Conservation (phyloP, 2,113 vertebrate genomes). For the Elachura formosa region DNA sequence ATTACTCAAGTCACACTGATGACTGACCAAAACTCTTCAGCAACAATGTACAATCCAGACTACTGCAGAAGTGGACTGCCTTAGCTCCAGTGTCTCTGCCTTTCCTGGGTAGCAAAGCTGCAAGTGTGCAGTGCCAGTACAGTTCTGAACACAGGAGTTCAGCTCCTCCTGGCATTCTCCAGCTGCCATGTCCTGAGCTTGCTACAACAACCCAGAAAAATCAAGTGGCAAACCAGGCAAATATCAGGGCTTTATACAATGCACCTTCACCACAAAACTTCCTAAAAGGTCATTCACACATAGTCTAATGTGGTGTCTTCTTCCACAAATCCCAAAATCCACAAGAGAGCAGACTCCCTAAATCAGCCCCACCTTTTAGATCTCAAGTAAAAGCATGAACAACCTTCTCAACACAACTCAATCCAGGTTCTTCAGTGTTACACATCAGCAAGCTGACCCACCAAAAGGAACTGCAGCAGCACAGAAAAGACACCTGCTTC, state of each 20-base stretch:
- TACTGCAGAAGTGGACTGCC: neutral
- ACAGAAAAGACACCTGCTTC: neutral
- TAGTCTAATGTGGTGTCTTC: accelerated
- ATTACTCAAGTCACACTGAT: neutral
- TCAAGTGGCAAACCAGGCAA: neutral
- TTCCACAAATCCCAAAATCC: neutral
- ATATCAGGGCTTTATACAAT: neutral
- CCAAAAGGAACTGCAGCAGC: neutral
- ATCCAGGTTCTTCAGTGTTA: neutral
- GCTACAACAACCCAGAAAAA: neutral
- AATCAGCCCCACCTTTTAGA: neutral
- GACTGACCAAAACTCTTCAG: neutral
- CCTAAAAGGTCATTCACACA: neutral
- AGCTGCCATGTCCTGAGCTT: neutral
- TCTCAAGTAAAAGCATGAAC: neutral
- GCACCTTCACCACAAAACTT: neutral
- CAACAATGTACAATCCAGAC: neutral
- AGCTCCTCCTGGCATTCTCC: neutral
- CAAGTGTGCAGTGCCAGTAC: neutral
- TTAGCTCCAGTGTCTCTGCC: neutral
- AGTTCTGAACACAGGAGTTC: neutral
- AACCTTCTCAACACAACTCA: neutral
- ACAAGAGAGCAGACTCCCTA: neutral
- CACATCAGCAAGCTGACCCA: neutral
- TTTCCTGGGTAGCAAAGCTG: neutral